A percentile compares a stretch with the other conserved stretches of the same genome.
Evolutionary conservation across 23 tunicate species (phyloP).

Genomic region (Diplosoma virens): DNA sequence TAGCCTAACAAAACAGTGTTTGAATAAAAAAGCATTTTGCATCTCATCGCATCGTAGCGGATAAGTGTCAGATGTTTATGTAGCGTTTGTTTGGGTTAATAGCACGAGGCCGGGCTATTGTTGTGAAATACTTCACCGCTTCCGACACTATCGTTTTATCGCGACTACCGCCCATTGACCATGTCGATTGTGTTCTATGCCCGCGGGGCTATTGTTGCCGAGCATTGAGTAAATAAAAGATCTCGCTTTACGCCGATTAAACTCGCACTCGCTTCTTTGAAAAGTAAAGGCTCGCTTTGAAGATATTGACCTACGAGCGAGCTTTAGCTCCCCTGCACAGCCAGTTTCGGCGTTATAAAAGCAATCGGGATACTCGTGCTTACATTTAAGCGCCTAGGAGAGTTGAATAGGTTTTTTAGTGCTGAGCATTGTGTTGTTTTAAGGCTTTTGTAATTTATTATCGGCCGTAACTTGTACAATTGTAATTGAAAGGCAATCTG

Average conservation of each 20-base stretch:
- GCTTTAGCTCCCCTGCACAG: not conserved
- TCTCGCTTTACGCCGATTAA: not conserved
- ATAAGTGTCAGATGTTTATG: too few species aligned
- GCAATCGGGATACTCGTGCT: not conserved
- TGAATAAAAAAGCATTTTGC: too few species aligned
- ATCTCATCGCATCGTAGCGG: too few species aligned
- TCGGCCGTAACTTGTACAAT: not conserved
- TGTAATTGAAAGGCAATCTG: not conserved
- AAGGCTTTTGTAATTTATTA: not conserved
- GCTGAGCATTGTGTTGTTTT: not conserved
- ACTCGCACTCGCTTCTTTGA: not conserved
- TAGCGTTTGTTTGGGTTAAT: too few species aligned
- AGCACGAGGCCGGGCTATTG: too few species aligned
- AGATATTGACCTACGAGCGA: not conserved
- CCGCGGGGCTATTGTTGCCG: not conserved
- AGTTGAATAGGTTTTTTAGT: not conserved
- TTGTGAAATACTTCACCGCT: too few species aligned
- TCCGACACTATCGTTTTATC: too few species aligned
- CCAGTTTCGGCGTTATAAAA: not conserved
- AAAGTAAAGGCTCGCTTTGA: not conserved
- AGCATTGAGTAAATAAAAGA: not conserved
- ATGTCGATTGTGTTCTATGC: not conserved
- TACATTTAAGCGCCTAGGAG: not conserved
- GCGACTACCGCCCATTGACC: too few species aligned
- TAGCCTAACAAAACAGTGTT: too few species aligned